Evolutionary conservation across 2,797 vertebrate species (phyloP).

Genomic region (Cyclura pinguis): DNA sequence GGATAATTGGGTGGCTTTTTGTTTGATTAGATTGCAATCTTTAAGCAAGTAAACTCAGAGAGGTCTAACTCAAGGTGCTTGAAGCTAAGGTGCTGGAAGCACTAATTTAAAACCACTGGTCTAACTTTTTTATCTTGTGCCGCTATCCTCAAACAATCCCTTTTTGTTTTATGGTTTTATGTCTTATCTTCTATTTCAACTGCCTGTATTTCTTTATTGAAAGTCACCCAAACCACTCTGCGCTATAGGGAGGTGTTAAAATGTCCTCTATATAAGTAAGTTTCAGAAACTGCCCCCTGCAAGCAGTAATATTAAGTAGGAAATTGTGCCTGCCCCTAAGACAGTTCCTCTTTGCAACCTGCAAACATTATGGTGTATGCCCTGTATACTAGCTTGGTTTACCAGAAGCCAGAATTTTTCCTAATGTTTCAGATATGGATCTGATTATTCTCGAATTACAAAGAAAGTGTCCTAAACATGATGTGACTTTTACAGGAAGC

Average conservation of each 20-base stretch:
- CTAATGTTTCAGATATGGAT: not conserved
- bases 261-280: not conserved
- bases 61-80: not conserved
- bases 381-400: not conserved
- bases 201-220: not conserved
- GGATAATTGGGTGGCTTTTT: not conserved
- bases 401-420: not conserved
- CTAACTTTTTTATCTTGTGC: not conserved
- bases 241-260: not conserved
- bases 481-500: rapidly evolving
- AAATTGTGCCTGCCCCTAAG: no score
- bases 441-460: conserved; percentile 8
- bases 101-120: conserved; percentile 29
- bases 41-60: not conserved
- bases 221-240: not conserved
- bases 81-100: conserved; percentile 13
- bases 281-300: not conserved
- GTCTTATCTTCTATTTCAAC: no score
- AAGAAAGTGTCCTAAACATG: not conserved
- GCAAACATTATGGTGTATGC: not conserved
- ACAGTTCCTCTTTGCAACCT: not conserved
- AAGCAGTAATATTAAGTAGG: not conserved
- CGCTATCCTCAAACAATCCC: conserved; percentile 56
- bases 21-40: not conserved
- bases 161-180: not conserved